These are phyloP conservation scores for Brachionus plicatilis DNA, from an alignment of 1,140 invertebrate species.

Conservation along the genomic window DNA sequence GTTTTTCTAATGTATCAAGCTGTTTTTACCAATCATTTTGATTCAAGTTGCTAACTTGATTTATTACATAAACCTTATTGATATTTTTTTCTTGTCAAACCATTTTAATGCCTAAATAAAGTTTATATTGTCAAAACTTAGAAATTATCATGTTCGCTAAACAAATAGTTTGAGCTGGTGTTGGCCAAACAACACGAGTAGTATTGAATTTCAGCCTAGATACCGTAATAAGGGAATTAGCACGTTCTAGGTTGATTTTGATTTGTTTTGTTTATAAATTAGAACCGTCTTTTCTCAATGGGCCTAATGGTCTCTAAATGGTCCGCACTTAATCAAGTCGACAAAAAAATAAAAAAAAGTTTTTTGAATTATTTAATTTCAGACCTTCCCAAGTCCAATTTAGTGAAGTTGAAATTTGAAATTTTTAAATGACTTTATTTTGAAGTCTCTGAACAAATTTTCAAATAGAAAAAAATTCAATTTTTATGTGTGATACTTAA, in stretches of 20 bases:
- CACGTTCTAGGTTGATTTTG: neutral
- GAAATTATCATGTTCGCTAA: conserved; percentile 10
- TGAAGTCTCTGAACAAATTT: neutral
- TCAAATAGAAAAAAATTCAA: neutral
- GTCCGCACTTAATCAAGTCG: neutral
- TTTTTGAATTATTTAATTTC: neutral
- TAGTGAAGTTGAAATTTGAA: neutral
- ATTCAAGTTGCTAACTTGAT: conserved; percentile 23
- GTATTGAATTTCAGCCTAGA: conserved; percentile 9
- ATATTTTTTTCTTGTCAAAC: neutral
- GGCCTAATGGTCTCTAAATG: neutral
- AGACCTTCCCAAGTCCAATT: neutral
- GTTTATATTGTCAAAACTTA: neutral
- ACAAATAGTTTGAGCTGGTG: neutral
- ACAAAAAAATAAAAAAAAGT: neutral
- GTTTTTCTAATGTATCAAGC: neutral
- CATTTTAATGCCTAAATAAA: neutral
- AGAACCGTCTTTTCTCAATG: neutral
- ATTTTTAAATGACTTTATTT: neutral
- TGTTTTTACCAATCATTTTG: neutral
- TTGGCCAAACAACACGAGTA: neutral
- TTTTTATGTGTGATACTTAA: conserved; percentile 20
- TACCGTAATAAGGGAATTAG: neutral
- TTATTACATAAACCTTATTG: neutral
- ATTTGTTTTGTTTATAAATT: neutral